Conservation (phyloP, 2,113 vertebrate species). For the Gymnogyps californianus region DNA sequence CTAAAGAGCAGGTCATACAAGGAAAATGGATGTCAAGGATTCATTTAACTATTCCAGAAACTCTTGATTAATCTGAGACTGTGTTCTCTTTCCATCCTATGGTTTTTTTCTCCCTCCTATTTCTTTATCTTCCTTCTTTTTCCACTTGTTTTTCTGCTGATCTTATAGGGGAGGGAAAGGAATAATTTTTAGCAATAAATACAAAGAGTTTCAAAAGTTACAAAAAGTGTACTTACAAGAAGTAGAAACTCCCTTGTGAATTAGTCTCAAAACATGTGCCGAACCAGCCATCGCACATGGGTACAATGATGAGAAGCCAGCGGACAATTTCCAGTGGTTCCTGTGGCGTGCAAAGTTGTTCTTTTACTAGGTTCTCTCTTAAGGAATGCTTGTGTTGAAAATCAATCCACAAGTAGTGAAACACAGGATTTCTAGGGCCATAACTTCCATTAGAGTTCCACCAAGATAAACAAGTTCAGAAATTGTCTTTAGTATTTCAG, state of each 20-base stretch:
- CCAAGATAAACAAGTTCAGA: not conserved
- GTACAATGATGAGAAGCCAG: not conserved
- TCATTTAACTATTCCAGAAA: not conserved
- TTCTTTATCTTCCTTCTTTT: not conserved
- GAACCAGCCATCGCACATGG: fast-evolving
- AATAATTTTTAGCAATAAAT: not conserved
- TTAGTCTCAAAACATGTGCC: not conserved
- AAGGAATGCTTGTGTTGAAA: not conserved
- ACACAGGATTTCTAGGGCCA: not conserved
- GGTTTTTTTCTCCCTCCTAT: not conserved
- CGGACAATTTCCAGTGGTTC: not conserved
- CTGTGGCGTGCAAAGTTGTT: not conserved
- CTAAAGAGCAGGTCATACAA: not conserved
- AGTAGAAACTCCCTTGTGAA: not conserved
- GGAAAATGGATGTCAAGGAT: not conserved
- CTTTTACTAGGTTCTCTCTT: not conserved
- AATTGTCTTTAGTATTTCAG: not conserved
- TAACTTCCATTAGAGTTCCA: not conserved
- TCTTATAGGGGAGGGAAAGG: not conserved
- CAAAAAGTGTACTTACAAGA: not conserved
- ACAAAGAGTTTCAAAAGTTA: not conserved
- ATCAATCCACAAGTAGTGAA: not conserved
- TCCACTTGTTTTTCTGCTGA: not conserved
- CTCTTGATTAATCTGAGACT: not conserved
- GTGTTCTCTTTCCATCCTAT: not conserved